Evolutionary conservation across 2,888 invertebrate genomes (phyloP), one percentile per base, ranked within the genome.

Genomic region (Capitulum mitella): DNA sequence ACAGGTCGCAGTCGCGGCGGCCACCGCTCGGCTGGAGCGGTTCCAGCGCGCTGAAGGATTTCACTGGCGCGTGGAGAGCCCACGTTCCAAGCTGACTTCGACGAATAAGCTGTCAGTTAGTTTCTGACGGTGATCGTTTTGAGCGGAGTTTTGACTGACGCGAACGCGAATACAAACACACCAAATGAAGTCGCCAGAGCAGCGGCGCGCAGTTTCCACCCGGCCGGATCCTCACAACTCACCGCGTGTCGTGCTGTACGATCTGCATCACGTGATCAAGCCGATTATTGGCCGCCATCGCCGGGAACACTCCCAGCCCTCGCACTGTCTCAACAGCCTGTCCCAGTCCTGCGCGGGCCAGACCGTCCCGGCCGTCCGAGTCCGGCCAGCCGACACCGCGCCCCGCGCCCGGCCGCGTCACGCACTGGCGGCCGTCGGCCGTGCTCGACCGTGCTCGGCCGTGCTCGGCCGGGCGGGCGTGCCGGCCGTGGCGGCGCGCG

Each of bases 231-330:
- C n/a, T n/a, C n/a, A n/a, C 58, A 58, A 1, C 37, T 70, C 26
- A 70, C 70, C 70, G 29, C 1, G 70, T 40, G 26, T 70, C 70
- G 22, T 70, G 70, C 40, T 70, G 70, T 16, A 70, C 70, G 10
- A 70, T 70, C 40, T 70, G 70, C 70, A 70, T 70, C 70, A 70
- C 70, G 70, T 70, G 70, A 37, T 70, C 70, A 8, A 70, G 70
- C 70, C 70, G 70, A 26, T 70, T 70, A 26, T 37, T 70, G 37
- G 70, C 40, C 2, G 70, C 70, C 70, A 70, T 70, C 26, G 26
- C 40, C 54, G 26, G 26, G 8, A 19, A 54, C 26, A 26, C 54
- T 26, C 22, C 54, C 19, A 19, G 19, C 3, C 51, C 46, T 51
- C 3, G 19, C 22, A 3, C 58, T 0, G 22, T 58, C 58, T n/a